Conservation (phyloP, 2,888 invertebrate species). For the Fragum sueziense region DNA sequence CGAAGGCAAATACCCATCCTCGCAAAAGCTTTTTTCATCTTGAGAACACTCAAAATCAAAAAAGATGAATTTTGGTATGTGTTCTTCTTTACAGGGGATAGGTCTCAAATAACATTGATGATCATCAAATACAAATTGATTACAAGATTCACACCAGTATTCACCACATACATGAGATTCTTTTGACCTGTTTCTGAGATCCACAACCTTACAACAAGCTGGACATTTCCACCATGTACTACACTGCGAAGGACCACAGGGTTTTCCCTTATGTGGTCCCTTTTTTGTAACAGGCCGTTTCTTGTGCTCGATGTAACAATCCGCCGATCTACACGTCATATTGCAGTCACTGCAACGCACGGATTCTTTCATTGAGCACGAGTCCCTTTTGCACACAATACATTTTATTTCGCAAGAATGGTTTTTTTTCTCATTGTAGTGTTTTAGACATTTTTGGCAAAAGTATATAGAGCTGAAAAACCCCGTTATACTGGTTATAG, state of each 20-base stretch:
- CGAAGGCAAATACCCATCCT: conserved; percentile 26
- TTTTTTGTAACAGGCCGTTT: conserved; percentile 15
- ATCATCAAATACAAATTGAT: conserved; percentile 25
- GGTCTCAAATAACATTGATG: conserved; percentile 37
- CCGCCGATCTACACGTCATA: conserved; percentile 30
- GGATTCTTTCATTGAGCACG: conserved; percentile 21
- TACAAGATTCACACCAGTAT: conserved; percentile 24
- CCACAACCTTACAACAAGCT: conserved; percentile 30
- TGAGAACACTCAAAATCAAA: conserved; percentile 48
- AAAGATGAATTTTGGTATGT: conserved; percentile 28
- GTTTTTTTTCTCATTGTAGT: conserved; percentile 19
- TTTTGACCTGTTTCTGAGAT: conserved; percentile 9
- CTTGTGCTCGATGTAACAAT: conserved; percentile 15
- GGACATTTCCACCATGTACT: conserved; percentile 41
- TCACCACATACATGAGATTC: conserved; percentile 36
- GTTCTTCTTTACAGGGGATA: conserved; percentile 8
- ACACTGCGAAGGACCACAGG: conserved; percentile 24
- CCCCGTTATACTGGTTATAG: conserved; percentile 36
- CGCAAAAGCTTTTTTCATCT: conserved; percentile 22
- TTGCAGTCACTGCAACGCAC: conserved; percentile 30
- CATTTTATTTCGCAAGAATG: conserved; percentile 23
- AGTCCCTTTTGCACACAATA: conserved; percentile 29
- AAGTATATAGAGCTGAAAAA: conserved; percentile 37
- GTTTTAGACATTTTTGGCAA: no score
- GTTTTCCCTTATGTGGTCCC: conserved; percentile 24